Base-by-base conservation (phyloP, 2,797 vertebrate genomes). In the Chiropotes sagulatus region DNA sequence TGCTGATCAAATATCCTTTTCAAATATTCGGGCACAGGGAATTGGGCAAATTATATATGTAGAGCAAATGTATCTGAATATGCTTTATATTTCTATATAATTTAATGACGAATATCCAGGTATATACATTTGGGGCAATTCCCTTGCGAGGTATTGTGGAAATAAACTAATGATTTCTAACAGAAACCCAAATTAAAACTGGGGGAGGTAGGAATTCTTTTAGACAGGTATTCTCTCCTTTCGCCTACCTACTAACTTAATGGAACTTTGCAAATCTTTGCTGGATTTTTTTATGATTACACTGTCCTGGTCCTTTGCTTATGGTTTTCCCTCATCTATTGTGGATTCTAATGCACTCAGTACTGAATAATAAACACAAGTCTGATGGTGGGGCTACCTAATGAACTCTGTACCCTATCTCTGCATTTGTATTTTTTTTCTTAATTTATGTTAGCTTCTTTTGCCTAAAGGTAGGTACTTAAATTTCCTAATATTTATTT, bases 201-300 rank as follows among this genome's bases (percentile, higher is more conserved):
- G 26, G 1, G 8, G 3, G 5, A 50, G 17, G 7, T 4, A 33
- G 22, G 12, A 83, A 5, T 79, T 90, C n/a, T 46, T 4, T 36
- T 79, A 83, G 30, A 75, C 30, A 52, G 5, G 28, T 44, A 79
- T 7, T 72, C 14, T 67, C 1, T 58, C 57, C 30, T 58, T 90
- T 19, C 0, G 1, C 36, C 7, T 52, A 5, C 2, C 2, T 70
- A 8, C 5, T 13, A 57, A 79, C 10, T 76, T 75, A 54, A 7
- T 1, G 0, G 3, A 36, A 48, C 4, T 48, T 41, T 76, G 33
- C 0, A 4, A 52, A 76, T 22, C 50, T 44, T 7, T 22, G 4
- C 9, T 12, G 39, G 33, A 4, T 11, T 87, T 52, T 15, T 28
- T 82, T 48, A 46, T 7, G 1, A n/a, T 30, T 44, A 17, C 14